These are phyloP conservation scores for Amazona ochrocephala DNA, from an alignment of 2,797 vertebrate species.

Conservation along the genomic window DNA sequence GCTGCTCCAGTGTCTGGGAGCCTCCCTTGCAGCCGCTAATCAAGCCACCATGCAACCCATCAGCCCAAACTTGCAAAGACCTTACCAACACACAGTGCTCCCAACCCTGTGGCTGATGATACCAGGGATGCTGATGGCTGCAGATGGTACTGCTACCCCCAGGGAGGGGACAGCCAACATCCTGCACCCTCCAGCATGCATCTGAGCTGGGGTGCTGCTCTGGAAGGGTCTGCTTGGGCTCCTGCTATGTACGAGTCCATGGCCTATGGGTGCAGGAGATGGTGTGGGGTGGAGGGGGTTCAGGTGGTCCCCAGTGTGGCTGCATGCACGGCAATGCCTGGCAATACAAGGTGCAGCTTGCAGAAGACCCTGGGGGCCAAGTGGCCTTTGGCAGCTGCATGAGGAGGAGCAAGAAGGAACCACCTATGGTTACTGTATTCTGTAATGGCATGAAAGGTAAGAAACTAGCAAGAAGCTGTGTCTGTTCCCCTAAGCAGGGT, in stretches of 20 bases:
- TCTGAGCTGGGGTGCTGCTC: not conserved
- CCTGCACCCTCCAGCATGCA: not conserved
- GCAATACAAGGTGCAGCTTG: not conserved
- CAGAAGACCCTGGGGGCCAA: not conserved
- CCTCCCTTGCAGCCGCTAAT: not conserved
- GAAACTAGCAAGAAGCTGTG: constrained; percentile 58
- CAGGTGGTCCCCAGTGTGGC: constrained; percentile 20
- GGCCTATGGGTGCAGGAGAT: constrained; percentile 38
- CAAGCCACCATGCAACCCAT: not conserved
- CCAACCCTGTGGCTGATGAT: not conserved
- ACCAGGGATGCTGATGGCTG: not conserved
- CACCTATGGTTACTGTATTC: constrained; percentile 29
- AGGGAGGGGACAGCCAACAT: fast-evolving
- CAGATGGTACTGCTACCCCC: not conserved
- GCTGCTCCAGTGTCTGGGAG: not conserved
- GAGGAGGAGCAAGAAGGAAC: constrained; percentile 33
- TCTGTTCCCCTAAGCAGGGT: not conserved
- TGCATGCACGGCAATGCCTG: constrained; percentile 49
- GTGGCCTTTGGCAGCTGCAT: constrained; percentile 58
- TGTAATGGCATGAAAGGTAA: constrained; percentile 56
- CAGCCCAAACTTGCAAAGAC: not conserved
- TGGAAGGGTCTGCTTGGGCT: constrained; percentile 40
- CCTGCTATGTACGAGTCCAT: not conserved
- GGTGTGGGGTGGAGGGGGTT: constrained; percentile 1
- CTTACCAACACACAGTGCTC: not conserved